Percentiles rank a stretch among this genome's conserved stretches.
phyloP scores from a whole-genome alignment of 2,797 vertebrate genomes.

The Xenentodon cancila region DNA sequence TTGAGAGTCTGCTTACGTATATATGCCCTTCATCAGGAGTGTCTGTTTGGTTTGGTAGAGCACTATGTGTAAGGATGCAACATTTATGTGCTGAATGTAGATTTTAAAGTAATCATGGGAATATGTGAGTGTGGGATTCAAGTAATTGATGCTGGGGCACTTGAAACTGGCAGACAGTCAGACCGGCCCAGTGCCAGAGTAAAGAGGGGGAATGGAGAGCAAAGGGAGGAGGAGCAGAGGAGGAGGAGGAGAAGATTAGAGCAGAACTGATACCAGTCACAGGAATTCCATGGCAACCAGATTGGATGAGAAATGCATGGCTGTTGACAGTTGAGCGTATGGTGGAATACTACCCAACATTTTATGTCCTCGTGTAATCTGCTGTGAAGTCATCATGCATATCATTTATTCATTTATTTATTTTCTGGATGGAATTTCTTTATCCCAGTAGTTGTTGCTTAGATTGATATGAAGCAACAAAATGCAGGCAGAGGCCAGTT shows the following conservation, averaged over 20 bases:
- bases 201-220: slow-evolving; percentile 25
- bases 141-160: slow-evolving; percentile 72
- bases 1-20: slow-evolving; percentile 17
- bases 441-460: not conserved
- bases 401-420: not conserved
- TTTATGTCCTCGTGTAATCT: slow-evolving; percentile 3
- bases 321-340: slow-evolving; percentile 38
- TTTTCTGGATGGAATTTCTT: not conserved
- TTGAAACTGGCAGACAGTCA: slow-evolving; percentile 63
- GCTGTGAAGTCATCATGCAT: not conserved
- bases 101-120: slow-evolving; percentile 60
- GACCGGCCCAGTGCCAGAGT: slow-evolving; percentile 58
- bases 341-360: slow-evolving; percentile 5
- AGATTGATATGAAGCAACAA: no score
- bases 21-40: slow-evolving; percentile 10
- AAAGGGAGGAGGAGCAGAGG: slow-evolving; percentile 33
- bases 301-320: slow-evolving; percentile 29
- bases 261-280: slow-evolving; percentile 38
- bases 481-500: no score
- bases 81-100: slow-evolving; percentile 13
- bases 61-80: slow-evolving; percentile 2
- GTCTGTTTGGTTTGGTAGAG: slow-evolving; percentile 43
- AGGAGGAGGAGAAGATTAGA: slow-evolving; percentile 45
- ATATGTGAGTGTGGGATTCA: slow-evolving; percentile 55
- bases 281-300: slow-evolving; percentile 50